A percentile compares a stretch with the other conserved stretches of the same genome.
phyloP scores from a whole-genome alignment of 1,140 invertebrate species.

The Meloidogyne floridensis region DNA sequence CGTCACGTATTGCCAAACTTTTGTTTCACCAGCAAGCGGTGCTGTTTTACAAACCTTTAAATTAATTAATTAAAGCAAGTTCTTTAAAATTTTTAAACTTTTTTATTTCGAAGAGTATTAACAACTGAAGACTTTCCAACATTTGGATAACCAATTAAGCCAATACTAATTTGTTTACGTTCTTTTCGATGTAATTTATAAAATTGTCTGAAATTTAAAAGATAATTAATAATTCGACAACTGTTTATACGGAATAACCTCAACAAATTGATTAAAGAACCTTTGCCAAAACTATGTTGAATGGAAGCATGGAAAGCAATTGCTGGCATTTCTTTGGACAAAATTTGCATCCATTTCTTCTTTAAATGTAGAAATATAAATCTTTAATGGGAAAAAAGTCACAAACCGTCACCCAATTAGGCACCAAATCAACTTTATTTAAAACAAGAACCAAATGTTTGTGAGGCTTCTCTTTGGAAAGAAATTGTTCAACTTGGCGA shows the following conservation, averaged over 20 bases:
- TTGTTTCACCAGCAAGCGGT: conserved; percentile 97
- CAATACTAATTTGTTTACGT: conserved; percentile 96
- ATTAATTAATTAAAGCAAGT: not conserved
- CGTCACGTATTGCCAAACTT: conserved; percentile 99
- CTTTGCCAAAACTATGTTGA: conserved; percentile 97
- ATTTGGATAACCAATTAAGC: conserved; percentile 98
- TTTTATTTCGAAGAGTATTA: conserved; percentile 89
- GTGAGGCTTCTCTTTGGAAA: conserved; percentile 85
- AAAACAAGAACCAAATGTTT: conserved; percentile 92
- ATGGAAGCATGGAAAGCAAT: conserved; percentile 96
- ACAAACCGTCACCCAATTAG: conserved; percentile 86
- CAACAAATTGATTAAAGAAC: conserved; percentile 90
- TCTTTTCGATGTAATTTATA: conserved; percentile 18
- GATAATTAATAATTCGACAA: not conserved
- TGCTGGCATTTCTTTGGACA: conserved; percentile 92
- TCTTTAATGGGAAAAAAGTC: conserved; percentile 2
- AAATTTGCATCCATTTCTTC: conserved; percentile 83
- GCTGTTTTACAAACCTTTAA: conserved; percentile 80
- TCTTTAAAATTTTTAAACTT: conserved; percentile 72
- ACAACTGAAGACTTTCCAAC: conserved; percentile 98
- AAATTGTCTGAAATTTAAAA: conserved; percentile 13
- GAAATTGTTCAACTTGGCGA: conserved; percentile 84
- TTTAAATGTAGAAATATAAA: conserved; percentile 50
- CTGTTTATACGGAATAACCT: conserved; percentile 77
- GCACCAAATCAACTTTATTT: conserved; percentile 90